Evolutionary conservation across 2,797 vertebrate genomes (phyloP).

Genomic region (Hyperoplus immaculatus): DNA sequence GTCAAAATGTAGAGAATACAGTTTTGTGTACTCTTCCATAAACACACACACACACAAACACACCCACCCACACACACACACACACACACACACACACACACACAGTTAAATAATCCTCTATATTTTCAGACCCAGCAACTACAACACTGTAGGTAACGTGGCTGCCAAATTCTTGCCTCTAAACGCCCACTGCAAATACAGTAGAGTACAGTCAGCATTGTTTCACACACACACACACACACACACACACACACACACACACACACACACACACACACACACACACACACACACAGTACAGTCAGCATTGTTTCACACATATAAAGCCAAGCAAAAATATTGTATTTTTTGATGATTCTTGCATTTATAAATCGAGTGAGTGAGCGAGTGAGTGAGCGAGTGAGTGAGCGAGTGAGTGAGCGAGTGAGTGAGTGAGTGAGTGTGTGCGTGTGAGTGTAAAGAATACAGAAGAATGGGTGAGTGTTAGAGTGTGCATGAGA

Average conservation of each 20-base stretch:
- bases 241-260: too few relatives aligned
- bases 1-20: too few relatives aligned
- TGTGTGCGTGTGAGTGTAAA: too few relatives aligned
- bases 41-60: too few relatives aligned
- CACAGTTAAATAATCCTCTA: conserved; percentile 46
- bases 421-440: too few relatives aligned
- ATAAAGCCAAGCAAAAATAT: conserved; percentile 7
- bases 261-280: too few relatives aligned
- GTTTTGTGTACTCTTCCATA: too few relatives aligned
- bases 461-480: not conserved
- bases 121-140: conserved; percentile 50
- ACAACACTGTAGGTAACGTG: conserved; percentile 54
- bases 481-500: conserved; percentile 15
- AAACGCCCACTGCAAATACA: conserved; percentile 48
- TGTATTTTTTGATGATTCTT: conserved; percentile 6
- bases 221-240: conserved; percentile 17
- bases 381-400: too few relatives aligned
- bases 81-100: too few relatives aligned
- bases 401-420: too few relatives aligned
- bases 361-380: not conserved
- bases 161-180: conserved; percentile 50
- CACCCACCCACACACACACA: too few relatives aligned
- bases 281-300: not conserved
- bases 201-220: conserved; percentile 17
- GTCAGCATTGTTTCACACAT: conserved; percentile 38